Base-by-base conservation (phyloP, 2,113 vertebrate genomes). In the Ailuropoda melanoleuca region DNA sequence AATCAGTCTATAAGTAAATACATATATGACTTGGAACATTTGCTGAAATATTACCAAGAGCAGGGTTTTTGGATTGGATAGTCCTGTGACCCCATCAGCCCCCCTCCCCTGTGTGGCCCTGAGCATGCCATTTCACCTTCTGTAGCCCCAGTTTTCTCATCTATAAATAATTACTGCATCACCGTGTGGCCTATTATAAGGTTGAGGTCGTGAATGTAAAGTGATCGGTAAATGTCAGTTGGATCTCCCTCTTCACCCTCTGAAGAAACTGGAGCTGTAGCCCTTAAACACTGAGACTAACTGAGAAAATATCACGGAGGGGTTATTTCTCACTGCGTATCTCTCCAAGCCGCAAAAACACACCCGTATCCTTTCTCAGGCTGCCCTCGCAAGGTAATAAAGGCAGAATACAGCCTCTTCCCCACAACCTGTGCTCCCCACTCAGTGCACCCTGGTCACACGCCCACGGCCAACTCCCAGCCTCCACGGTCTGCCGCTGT, bases 391-490 rank as follows among this genome's bases (percentile, higher is more conserved):
- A 19, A 1, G 1, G 10, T 83, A 80, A 75, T 13, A 39, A 17
- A 34, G 50, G 46, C 29, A 78, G 55, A n/a, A 29, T 4, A 50
- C 15, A 60, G 24, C 10, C 55, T 80, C 50, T 43, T 68, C 17
- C 64, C 24, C 75, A 43, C 46, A 56, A 6, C 4, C 26, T 37
- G 58, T 43, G 74, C 74, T 92, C 43, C 23, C 68, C 70, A n/a
- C 23, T 55, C 1, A 0, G 4, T 9, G 37, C 60, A 48, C 29
- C 50, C 24, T 0, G 0, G 5, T 74, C 53, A 43, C 2, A 3
- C 18, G 3, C 46, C 24, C 37, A 24, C 4, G 0, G 37, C 74
- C 34, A 48, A 11, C 31, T 48, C 23, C 68, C 8, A 17, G 70
- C 17, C 7, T 23, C 64, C 37, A 43, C 37, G 24, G 31, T 74